Base-by-base conservation (phyloP, 2,797 vertebrate genomes). In the Sciurus carolinensis region DNA sequence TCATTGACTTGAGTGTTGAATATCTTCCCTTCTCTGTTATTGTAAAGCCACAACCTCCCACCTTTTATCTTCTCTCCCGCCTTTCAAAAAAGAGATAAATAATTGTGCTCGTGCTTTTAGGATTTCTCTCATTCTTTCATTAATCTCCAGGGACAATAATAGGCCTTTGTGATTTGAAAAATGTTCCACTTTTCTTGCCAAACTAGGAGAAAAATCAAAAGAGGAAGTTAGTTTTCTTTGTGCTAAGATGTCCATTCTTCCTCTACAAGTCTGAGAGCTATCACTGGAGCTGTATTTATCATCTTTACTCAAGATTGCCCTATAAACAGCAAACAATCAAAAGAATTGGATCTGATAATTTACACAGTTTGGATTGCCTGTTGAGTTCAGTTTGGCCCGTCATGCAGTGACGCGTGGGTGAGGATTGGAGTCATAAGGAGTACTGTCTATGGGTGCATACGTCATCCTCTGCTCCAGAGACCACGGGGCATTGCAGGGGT, bases 51-150 rank as follows among this genome's bases (percentile, higher is more conserved):
- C 2, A 57, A 10, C 14, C 15, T 69, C 30, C 47, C 20, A 83
- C 4, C 7, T 64, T 92, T 90, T 66, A n/a, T 72, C 15, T 57
- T 36, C 15, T 52, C 36, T 92, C 87, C 33, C 90, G 69, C 57
- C 82, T 95, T 96, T 96, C 54, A 97, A 82, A 95, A 69, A 9
- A 83, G 62, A 69, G 44, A 33, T 80, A 95, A 93, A 86, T 80
- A 75, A 86, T 73, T 91, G 81, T 95, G 54, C 50, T 93, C 17
- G 82, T 66, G 72, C 50, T 93, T 88, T 92, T 96, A 96, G 17
- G 66, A 71, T 86, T 84, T 90, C 28, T 92, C 83, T 83, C 57
- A 88, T 66, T 90, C 75, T 69, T 87, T 80, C 62, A 50, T 86
- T 94, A 89, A 91, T 88, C 77, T 90, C 66, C 5, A 86, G 59